phyloP scores from a whole-genome alignment of 2,797 vertebrate species.

The Tamandua tetradactyla region DNA sequence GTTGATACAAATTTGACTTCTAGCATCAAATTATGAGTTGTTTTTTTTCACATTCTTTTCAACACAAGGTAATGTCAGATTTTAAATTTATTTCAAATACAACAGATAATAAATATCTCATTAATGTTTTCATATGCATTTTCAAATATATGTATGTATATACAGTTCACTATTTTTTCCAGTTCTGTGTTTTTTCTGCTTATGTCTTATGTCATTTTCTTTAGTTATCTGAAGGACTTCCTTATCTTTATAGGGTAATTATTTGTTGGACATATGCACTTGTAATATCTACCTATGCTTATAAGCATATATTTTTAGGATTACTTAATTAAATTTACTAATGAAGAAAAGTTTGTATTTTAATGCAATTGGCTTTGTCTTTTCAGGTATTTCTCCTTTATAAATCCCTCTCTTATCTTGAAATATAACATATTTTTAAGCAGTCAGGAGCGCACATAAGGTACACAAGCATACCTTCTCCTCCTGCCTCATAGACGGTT shows the following conservation, averaged over 20 bases:
- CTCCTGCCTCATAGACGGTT: not conserved
- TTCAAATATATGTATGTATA: not conserved
- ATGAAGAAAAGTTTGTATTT: not conserved
- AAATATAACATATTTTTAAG: conserved; percentile 5
- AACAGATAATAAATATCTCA: not conserved
- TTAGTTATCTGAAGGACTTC: not conserved
- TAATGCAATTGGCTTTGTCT: not conserved
- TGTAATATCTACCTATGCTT: not conserved
- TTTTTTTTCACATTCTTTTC: not conserved
- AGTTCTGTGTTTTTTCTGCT: not conserved
- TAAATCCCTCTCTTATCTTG: not conserved
- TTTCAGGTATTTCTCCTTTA: not conserved
- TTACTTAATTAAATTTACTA: not conserved
- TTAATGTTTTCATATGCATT: not conserved
- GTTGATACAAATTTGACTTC: not conserved
- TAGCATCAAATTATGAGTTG: not conserved
- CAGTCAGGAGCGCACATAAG: not conserved
- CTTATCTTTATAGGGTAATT: not conserved
- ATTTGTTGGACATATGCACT: not conserved
- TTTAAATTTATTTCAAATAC: not conserved
- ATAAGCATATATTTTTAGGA: not conserved
- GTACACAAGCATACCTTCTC: not conserved
- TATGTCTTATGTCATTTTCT: not conserved
- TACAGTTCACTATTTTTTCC: not conserved
- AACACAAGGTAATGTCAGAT: not conserved